Evolutionary conservation across 1,140 invertebrate genomes (phyloP), one percentile per base, ranked within the genome.

Genomic region (Colletes gigas): DNA sequence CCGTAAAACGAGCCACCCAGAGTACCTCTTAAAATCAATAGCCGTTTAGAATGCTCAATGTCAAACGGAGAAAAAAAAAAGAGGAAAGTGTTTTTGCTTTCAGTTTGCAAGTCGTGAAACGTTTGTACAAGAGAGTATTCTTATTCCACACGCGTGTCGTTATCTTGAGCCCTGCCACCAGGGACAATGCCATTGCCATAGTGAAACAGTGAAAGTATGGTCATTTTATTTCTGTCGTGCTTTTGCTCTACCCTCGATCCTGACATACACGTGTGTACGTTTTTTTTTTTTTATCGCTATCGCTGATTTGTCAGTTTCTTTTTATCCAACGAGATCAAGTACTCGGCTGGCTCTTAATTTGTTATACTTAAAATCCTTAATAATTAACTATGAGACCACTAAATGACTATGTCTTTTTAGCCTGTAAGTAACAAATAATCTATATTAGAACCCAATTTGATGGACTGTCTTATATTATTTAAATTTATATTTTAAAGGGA

Each of bases 121-220:
- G 76, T 71, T 65, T 70, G 59, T 72, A 81, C 55, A n/a, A 19
- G n/a, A 60, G 12, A 21, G 54, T 77, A 81, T 85, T 78, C 78
- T 84, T 86, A 90, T 90, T 92, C 83, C 57, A 85, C 85, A 89
- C 89, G 89, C 91, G 83, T 85, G 85, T 79, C 85, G 88, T 89
- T 85, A 92, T 91, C 80, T 72, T 30, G 65, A 75, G 69, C 71
- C 77, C 72, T 82, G 82, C 83, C 81, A 80, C 88, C 90, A 90
- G 89, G 90, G 91, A 91, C 92, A 92, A 93, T 93, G 92, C 91
- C 92, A 92, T 93, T 93, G 92, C 91, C 91, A 93, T 92, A 91
- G 89, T 72, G 91, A 93, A 92, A 90, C 89, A 92, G 92, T 93
- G 91, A 93, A 93, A 93, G 92, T 93, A 89, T 89, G 88, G 88